Evolutionary conservation across 2,797 vertebrate species (phyloP), one percentile per base, ranked within the genome.

Genomic region (Parauchenoglanis punctatus): DNA sequence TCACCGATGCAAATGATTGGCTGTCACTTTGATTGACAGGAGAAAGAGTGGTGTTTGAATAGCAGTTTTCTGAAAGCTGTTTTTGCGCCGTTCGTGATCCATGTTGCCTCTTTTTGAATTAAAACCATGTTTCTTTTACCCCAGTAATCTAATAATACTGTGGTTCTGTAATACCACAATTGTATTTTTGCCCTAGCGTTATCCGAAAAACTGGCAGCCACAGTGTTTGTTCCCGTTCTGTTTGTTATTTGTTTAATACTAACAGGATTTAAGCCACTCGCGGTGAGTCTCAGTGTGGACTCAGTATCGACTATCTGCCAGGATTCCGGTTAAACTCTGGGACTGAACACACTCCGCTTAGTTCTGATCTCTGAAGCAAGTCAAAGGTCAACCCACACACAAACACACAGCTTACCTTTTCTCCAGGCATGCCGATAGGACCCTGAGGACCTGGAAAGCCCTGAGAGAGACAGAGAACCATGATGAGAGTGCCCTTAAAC

Each of bases 401-500:
- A 90, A 84, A 87, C 65, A 88, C 85, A 89, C 90, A 88, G 87
- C 95, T 94, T 93, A 99, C 98, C 97, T 98, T 99, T 90, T 97
- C 97, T 89, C 98, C 98, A 1, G 97, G 97, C 91, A 96, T 87
- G 84, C 98, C 98, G 0, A 99, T 96, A 49, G 92, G 93, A 84
- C 98, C 98, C 93, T 99, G 98, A 76, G 98, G 93, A 86, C 98
- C 98, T 0, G 96, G 93, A 83, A 97, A 95, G 54, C 98, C 98
- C 98, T 99, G 91, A 0, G 87, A 87, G 67, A 89, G 88, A 91
- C 93, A 93, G 81, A 92, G 88, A 93, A 84, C 72, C 3, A 54
- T 40, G 52, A 54, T 31, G 7, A 75, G 73, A 23, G 52, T 13
- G 35, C 44, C 5, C 17, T 25, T 76, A 31, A n/a, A 56, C 31